Percentiles rank a stretch among this genome's conserved stretches.
Evolutionary conservation across 1,140 invertebrate genomes (phyloP).

Genomic region (Ceratosolen solmsi): DNA sequence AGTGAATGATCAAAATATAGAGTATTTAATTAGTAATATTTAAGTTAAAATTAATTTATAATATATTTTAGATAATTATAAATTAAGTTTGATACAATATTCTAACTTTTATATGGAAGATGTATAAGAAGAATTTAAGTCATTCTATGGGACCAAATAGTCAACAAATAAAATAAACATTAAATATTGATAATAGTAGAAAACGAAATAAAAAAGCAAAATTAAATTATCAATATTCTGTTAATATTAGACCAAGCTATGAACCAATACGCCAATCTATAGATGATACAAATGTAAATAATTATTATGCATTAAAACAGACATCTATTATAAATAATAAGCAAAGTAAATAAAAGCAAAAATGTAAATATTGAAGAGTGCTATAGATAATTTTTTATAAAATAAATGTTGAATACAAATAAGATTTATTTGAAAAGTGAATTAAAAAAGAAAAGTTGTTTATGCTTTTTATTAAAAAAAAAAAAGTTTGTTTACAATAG

Average conservation of each 20-base stretch:
- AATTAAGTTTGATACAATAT: slow-evolving; percentile 4
- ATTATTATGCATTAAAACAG: not conserved
- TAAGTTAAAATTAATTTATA: not conserved
- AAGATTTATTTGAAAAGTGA: too few species aligned
- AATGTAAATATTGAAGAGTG: slow-evolving; percentile 68
- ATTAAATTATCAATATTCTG: not conserved
- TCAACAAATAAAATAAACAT: not conserved
- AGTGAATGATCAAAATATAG: not conserved
- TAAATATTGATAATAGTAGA: slow-evolving; percentile 3
- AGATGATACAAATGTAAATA: not conserved
- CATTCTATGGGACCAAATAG: not conserved
- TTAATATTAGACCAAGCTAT: not conserved
- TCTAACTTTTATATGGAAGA: not conserved
- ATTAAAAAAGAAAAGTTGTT: too few species aligned
- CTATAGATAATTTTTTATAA: slow-evolving; percentile 66
- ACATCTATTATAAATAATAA: not conserved
- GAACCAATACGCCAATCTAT: not conserved
- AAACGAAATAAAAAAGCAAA: not conserved
- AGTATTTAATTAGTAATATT: not conserved
- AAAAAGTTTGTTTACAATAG: not conserved
- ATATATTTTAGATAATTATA: not conserved
- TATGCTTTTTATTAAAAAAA: too few species aligned
- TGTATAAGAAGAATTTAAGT: not conserved
- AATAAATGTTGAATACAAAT: not conserved
- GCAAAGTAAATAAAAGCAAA: slow-evolving; percentile 56